A percentile compares a stretch with the other conserved stretches of the same genome.
These are phyloP conservation scores for Dicentrarchus labrax DNA, from an alignment of 2,113 vertebrate genomes.

Conservation along the genomic window DNA sequence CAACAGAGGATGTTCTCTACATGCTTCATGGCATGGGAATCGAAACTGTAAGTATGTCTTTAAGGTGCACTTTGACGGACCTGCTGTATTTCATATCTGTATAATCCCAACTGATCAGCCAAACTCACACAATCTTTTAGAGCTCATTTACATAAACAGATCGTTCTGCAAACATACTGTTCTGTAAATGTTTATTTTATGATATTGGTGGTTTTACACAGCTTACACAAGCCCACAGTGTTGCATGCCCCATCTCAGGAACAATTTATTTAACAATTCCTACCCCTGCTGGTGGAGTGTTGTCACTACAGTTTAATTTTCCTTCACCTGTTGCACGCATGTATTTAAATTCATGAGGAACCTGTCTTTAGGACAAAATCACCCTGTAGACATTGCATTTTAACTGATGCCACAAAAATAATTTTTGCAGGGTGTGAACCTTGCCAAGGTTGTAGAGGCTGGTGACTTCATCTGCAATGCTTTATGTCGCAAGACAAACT, in stretches of 20 bases:
- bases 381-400: neutral
- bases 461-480: conserved; percentile 94
- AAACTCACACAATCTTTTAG: conserved; percentile 29
- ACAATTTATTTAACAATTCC: conserved; percentile 79
- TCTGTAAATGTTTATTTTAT: conserved; percentile 66
- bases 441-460: conserved; percentile 90
- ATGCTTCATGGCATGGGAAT: conserved; percentile 96
- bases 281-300: conserved; percentile 80
- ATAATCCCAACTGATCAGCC: conserved; percentile 36
- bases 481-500: conserved; percentile 91
- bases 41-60: conserved; percentile 88
- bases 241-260: conserved; percentile 2
- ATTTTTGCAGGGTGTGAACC: conserved; percentile 89
- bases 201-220: conserved; percentile 61
- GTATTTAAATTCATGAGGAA: neutral
- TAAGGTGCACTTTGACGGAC: conserved; percentile 31
- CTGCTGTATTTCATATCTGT: conserved; percentile 38
- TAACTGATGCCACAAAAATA: neutral
- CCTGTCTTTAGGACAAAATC: neutral
- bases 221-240: conserved; percentile 30
- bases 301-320: conserved; percentile 52
- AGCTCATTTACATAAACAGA: conserved; percentile 60
- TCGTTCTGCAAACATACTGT: conserved; percentile 61
- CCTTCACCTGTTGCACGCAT: conserved; percentile 15
- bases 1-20: conserved; percentile 95